Conservation (phyloP, 1,140 invertebrate species). For the Phymastichus coffea region DNA sequence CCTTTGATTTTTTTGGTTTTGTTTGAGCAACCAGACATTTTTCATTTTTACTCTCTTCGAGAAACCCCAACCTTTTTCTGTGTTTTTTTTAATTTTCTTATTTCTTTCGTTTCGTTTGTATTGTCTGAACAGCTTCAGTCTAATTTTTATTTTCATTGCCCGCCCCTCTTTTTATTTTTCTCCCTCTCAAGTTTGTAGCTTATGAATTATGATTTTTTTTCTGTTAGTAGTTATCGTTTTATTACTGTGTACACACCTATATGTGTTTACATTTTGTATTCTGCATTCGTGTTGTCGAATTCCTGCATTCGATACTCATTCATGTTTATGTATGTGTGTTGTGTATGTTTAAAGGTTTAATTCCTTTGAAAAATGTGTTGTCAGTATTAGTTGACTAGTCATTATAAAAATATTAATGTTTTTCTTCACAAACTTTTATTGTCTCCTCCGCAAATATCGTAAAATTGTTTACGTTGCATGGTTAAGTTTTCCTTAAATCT, state of each 20-base stretch:
- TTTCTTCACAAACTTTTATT: constrained; percentile 31
- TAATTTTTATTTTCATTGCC: constrained; percentile 1
- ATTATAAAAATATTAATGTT: constrained; percentile 8
- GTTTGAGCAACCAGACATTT: constrained; percentile 15
- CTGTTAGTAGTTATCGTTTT: no score
- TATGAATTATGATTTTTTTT: constrained; percentile 26
- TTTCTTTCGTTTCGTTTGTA: constrained; percentile 30
- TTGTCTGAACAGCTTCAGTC: constrained; percentile 28
- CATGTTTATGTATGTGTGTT: not conserved
- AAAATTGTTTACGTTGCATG: constrained; percentile 57
- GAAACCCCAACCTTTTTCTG: constrained; percentile 27
- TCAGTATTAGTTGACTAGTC: constrained; percentile 19
- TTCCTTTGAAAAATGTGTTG: constrained; percentile 17
- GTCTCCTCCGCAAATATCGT: constrained; percentile 16
- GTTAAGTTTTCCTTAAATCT: constrained; percentile 55
- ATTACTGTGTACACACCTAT: constrained; percentile 16
- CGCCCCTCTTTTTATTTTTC: constrained; percentile 21
- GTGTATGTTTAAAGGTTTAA: not conserved
- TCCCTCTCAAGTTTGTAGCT: constrained; percentile 24
- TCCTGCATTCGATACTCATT: constrained; percentile 23
- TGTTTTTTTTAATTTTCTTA: no score
- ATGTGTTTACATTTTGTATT: constrained; percentile 31
- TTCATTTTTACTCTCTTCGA: constrained; percentile 28
- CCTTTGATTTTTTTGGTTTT: constrained; percentile 23
- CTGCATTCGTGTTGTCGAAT: constrained; percentile 30